Conservation (phyloP, 2,113 vertebrate genomes). For the Neotoma lepida region DNA sequence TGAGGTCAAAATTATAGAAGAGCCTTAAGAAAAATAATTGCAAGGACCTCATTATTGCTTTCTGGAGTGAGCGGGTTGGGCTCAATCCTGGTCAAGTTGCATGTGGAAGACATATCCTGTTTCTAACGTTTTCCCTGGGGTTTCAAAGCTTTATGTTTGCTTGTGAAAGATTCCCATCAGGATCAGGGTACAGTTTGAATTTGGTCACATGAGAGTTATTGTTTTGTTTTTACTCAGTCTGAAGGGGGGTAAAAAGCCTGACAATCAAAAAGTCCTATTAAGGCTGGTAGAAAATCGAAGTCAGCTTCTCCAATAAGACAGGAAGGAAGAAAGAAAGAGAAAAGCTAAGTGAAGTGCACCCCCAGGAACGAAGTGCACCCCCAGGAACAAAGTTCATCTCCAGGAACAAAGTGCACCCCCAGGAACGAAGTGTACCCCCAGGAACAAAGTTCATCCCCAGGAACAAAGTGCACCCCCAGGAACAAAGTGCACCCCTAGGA, state of each 20-base stretch:
- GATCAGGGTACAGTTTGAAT: neutral
- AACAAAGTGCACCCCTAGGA: too few species aligned
- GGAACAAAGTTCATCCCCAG: too few species aligned
- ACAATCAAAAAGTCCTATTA: neutral
- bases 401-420: too few species aligned
- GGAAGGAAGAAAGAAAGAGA: neutral
- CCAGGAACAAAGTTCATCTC: too few species aligned
- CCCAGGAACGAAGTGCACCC: neutral
- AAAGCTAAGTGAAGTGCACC: neutral
- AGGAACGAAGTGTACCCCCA: too few species aligned
- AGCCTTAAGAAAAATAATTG: neutral
- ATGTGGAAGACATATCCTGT: neutral
- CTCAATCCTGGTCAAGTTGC: neutral
- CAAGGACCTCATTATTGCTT: neutral
- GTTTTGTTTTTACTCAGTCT: neutral
- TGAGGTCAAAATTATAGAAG: conserved; percentile 18
- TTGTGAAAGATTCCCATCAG: neutral
- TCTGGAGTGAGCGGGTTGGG: neutral
- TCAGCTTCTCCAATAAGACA: neutral
- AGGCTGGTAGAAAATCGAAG: conserved; percentile 15
- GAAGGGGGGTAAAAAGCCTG: neutral
- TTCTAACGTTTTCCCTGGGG: neutral
- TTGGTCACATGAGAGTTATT: neutral
- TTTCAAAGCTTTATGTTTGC: neutral
- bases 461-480: too few species aligned